A percentile compares a stretch with the other conserved stretches of the same genome.
Conservation (phyloP, 2,113 vertebrate species). For the Petrocephalus zakoni region DNA sequence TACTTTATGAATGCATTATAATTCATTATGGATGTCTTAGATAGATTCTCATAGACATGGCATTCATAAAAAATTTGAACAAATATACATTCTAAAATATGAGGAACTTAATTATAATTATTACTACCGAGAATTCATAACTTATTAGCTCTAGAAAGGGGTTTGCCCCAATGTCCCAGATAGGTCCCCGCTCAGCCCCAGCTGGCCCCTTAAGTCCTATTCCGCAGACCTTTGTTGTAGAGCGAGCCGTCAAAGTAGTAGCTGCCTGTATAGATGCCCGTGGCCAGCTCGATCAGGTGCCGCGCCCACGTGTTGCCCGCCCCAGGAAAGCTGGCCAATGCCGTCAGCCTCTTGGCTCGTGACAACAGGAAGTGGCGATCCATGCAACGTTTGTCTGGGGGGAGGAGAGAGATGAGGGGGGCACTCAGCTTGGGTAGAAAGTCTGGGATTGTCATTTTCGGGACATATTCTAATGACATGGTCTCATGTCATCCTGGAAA, state of each 20-base stretch:
- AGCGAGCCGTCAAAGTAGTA: constrained; percentile 96
- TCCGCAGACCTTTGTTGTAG: constrained; percentile 68
- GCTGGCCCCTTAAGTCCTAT: not conserved
- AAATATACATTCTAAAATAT: not conserved
- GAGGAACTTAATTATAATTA: not conserved
- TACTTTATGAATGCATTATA: not conserved
- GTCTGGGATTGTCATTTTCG: not conserved
- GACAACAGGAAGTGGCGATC: constrained; percentile 67
- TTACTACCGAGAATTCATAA: not conserved
- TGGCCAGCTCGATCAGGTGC: constrained; percentile 91
- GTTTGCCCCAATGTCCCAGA: not conserved
- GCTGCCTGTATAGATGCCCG: constrained; percentile 92
- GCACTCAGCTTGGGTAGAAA: too few species aligned
- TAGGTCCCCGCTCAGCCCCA: not conserved
- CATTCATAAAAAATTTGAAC: not conserved
- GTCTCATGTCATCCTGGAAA: not conserved
- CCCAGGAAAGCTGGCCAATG: constrained; percentile 73
- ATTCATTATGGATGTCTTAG: not conserved
- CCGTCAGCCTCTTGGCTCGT: constrained; percentile 68
- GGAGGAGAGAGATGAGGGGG: not conserved
- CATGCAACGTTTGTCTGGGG: constrained; percentile 73
- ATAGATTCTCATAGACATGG: not conserved
- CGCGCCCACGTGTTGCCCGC: constrained; percentile 95
- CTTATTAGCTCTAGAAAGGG: not conserved
- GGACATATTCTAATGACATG: not conserved